Evolutionary conservation across 2,888 invertebrate species (phyloP), one percentile per base, ranked within the genome.

Genomic region (Lithodes maja): DNA sequence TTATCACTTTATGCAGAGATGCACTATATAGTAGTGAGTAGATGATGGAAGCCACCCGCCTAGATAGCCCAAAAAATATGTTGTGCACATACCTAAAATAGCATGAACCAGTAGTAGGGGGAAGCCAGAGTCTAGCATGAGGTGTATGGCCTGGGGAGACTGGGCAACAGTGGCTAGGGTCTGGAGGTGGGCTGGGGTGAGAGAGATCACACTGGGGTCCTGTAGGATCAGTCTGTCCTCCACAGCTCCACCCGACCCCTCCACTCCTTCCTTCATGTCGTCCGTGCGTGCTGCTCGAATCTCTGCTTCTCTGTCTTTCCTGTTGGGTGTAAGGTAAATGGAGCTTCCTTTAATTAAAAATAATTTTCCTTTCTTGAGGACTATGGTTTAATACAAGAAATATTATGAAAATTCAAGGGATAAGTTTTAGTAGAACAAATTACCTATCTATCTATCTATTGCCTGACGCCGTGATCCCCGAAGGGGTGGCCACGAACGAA

Each of bases 141-240:
- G 96, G 92, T 95, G 95, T 33, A 97, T 96, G 84, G 97, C 96
- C 52, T 96, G 95, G 0, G 97, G 96, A 1, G 98, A 98, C 94
- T 97, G 96, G 92, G 97, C 96, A 5, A 97, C 96, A 92, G 96
- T 94, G 0, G 97, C 97, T 52, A 97, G 95, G 1, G 97, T 97
- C 93, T 96, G 95, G 92, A 98, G 94, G 93, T 97, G 96, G n/a
- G 69, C 81, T 71, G 91, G 88, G n/a, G 91, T 89, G 52, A 90
- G 85, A 68, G 85, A 80, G 90, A 87, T 53, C 90, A 87, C 89
- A n/a, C 90, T 90, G 61, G 92, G 89, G 50, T 90, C 90, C 74
- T 90, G 90, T 12, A 90, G 83, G 55, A 90, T 83, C 50, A 90
- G 78, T 50, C 91, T 78, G 12, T 81, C 84, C n/a, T 90, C 86